Percentiles rank a stretch among this genome's conserved stretches.
phyloP scores from a whole-genome alignment of 2,113 vertebrate genomes.

The Corythornis madagascariensis region DNA sequence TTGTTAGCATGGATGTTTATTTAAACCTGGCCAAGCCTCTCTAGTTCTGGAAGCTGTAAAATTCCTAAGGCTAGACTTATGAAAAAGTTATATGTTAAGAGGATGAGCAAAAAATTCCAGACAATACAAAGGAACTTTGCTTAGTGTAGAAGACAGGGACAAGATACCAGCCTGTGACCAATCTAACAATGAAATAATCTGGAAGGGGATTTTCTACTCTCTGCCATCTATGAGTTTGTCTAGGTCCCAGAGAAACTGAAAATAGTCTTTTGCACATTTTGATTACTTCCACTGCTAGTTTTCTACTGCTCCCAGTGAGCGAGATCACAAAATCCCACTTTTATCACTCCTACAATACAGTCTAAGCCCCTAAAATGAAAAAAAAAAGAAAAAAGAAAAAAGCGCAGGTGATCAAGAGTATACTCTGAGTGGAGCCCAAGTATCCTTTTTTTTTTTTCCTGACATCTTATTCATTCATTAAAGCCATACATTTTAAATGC shows the following conservation, averaged over 20 bases:
- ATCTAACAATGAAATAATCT: background rate
- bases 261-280: background rate
- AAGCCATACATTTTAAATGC: background rate
- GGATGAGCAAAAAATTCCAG: constrained; percentile 28
- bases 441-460: background rate
- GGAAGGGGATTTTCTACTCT: constrained; percentile 10
- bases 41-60: constrained; percentile 20
- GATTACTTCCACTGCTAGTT: constrained; percentile 1
- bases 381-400: background rate
- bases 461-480: background rate
- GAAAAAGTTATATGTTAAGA: constrained; percentile 10
- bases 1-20: background rate
- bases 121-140: background rate
- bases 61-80: background rate
- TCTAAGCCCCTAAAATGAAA: constrained; percentile 3
- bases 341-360: background rate
- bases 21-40: constrained; percentile 5
- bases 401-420: background rate
- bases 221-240: background rate
- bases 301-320: background rate
- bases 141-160: background rate
- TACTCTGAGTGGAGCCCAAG: background rate
- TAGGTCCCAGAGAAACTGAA: background rate
- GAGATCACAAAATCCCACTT: constrained; percentile 5
- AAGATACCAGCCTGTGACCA: background rate